These are phyloP conservation scores for Dreissena polymorpha DNA, from an alignment of 1,140 invertebrate genomes.

Conservation along the genomic window DNA sequence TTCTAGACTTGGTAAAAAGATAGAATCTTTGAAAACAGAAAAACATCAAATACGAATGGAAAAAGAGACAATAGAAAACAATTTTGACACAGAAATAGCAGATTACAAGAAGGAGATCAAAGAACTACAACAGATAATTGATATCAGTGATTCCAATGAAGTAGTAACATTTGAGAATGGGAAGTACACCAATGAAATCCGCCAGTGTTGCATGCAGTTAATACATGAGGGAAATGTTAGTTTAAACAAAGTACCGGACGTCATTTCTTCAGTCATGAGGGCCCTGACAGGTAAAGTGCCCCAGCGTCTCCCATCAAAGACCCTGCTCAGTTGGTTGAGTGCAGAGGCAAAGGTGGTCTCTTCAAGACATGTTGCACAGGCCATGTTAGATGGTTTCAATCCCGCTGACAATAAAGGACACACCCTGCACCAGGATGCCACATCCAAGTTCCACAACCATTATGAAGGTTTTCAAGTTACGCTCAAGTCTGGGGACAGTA, in stretches of 20 bases:
- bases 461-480: slow-evolving; percentile 22
- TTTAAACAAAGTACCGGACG: slow-evolving; percentile 1
- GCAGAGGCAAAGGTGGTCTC: slow-evolving; percentile 12
- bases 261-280: not conserved
- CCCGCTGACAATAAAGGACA: not conserved
- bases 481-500: not conserved
- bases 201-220: slow-evolving; percentile 12
- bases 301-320: not conserved
- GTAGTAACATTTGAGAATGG: slow-evolving; percentile 7
- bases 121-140: not conserved
- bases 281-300: slow-evolving; percentile 16
- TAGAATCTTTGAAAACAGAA: too few relatives aligned
- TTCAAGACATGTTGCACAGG: not conserved
- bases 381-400: slow-evolving; percentile 6
- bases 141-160: not conserved
- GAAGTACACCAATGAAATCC: not conserved
- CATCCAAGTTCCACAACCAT: slow-evolving; percentile 17
- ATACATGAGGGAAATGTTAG: slow-evolving; percentile 7
- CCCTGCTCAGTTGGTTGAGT: slow-evolving; percentile 9
- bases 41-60: too few relatives aligned
- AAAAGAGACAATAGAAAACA: too few relatives aligned
- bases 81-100: too few relatives aligned
- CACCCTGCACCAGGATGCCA: slow-evolving; percentile 31
- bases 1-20: too few relatives aligned
- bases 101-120: not conserved